Base-by-base conservation (phyloP, 2,888 invertebrate species). In the Liopterus haemorrhoidalis region DNA sequence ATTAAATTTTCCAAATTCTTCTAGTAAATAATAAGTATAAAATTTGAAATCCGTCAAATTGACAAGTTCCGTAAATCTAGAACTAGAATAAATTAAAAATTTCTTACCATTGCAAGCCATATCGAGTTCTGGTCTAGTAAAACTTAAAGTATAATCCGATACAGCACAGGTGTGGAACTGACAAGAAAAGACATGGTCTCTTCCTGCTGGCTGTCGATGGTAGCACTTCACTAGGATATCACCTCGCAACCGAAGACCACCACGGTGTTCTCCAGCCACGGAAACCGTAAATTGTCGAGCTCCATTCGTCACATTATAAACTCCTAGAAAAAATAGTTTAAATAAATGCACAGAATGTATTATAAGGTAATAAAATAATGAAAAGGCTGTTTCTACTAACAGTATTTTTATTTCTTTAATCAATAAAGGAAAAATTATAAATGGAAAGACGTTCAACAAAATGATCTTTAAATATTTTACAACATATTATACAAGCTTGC, bases 81-180 rank as follows among this genome's bases (percentile, higher is more conserved):
- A 22, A 8, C 5, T 22, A 22, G 5, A 22, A 22, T 22, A 22
- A 8, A 22, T 22, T 32, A 20, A 9, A 18, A 35, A 20, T 27
- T 22, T 52, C 67, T 71, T 72, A 87, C 87, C 87, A 64, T 81
- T 80, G 60, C 82, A 82, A 49, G 89, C 89, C 59, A 82, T 78
- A 70, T 94, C 93, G 55, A 94, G 76, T 64, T 93, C 91, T 60
- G 83, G 82, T 62, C 88, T 82, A 48, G 83, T 82, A 72, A 92
- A 90, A 58, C 83, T 81, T 42, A 93, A 78, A 49, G 85, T 84
- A 69, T 86, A 82, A 65, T 88, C 85, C 33, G 86, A 78, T 53
- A 93, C 84, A 41, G 92, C 91, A 71, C 93, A 93, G 3, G 94
- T 93, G 74, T 94, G 93, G 73, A 94, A 92, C 79, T 94, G 88